A percentile compares a stretch with the other conserved stretches of the same genome.
phyloP scores from a whole-genome alignment of 1,140 invertebrate species.

The Meloidogyne exigua region DNA sequence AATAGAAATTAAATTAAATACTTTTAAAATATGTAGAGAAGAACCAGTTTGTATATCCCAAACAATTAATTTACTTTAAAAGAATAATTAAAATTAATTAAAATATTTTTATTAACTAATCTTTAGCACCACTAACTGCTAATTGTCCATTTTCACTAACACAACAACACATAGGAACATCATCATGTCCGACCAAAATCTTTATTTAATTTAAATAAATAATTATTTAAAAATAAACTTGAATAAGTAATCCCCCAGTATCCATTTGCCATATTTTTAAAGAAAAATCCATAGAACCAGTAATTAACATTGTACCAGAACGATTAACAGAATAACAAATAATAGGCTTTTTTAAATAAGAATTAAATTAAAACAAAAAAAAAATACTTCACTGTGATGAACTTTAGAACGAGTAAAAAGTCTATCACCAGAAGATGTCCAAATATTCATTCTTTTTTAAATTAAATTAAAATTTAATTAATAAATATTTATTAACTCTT shows the following conservation, averaged over 20 bases:
- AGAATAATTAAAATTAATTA: background rate
- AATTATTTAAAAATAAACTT: slow-evolving; percentile 30
- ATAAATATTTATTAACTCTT: slow-evolving; percentile 39
- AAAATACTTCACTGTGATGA: slow-evolving; percentile 50
- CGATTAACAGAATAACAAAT: slow-evolving; percentile 46
- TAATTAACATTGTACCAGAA: slow-evolving; percentile 46
- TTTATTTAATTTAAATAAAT: slow-evolving; percentile 20
- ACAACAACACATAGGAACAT: slow-evolving; percentile 47
- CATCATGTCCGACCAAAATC: slow-evolving; percentile 54
- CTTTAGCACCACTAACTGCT: slow-evolving; percentile 33
- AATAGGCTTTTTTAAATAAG: slow-evolving; percentile 32
- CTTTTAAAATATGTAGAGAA: slow-evolving; percentile 12
- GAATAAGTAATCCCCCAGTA: slow-evolving; percentile 50
- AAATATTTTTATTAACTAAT: background rate
- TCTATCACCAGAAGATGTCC: slow-evolving; percentile 36
- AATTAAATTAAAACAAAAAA: background rate
- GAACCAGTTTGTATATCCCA: slow-evolving; percentile 52
- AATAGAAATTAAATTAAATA: background rate
- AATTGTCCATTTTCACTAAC: slow-evolving; percentile 43
- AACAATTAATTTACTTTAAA: slow-evolving; percentile 38
- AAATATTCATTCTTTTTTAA: slow-evolving; percentile 50
- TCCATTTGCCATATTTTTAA: slow-evolving; percentile 54
- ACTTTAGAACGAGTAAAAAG: slow-evolving; percentile 41
- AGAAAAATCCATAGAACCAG: slow-evolving; percentile 52
- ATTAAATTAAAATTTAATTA: background rate